Percentiles rank a stretch among this genome's conserved stretches.
These are phyloP conservation scores for Festucalex cinctus DNA, from an alignment of 2,113 vertebrate species.

Conservation along the genomic window DNA sequence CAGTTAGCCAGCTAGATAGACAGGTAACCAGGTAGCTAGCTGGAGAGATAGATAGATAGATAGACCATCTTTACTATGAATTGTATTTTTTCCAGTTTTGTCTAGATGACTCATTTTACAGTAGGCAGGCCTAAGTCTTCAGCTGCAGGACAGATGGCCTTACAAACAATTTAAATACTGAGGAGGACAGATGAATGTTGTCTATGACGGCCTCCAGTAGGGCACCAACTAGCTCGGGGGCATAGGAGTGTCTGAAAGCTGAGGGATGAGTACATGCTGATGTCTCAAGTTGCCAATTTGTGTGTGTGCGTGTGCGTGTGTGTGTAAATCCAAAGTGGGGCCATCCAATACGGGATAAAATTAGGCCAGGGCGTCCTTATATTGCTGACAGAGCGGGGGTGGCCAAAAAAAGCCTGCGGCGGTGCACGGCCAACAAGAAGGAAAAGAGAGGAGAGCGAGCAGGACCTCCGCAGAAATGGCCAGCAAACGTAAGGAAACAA, in stretches of 20 bases:
- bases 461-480: constrained; percentile 66
- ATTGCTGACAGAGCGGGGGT: constrained; percentile 69
- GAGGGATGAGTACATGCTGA: constrained; percentile 57
- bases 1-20: too few species aligned
- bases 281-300: constrained; percentile 63
- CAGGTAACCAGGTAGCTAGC: too few species aligned
- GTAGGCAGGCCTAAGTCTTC: not conserved
- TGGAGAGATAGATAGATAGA: too few species aligned
- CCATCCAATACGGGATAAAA: constrained; percentile 75
- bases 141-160: not conserved
- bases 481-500: constrained; percentile 71
- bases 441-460: constrained; percentile 49
- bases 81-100: not conserved
- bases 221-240: constrained; percentile 30
- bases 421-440: constrained; percentile 38
- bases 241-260: constrained; percentile 38
- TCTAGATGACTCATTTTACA: not conserved
- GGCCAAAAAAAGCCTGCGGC: constrained; percentile 74
- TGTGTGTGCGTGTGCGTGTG: constrained; percentile 38
- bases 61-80: not conserved
- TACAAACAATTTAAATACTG: not conserved
- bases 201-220: constrained; percentile 12
- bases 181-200: constrained; percentile 5
- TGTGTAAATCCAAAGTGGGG: constrained; percentile 59
- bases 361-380: constrained; percentile 72